These are phyloP conservation scores for Montipora capricornis DNA, from an alignment of 64 coral and sea anemone genomes.

Conservation along the genomic window DNA sequence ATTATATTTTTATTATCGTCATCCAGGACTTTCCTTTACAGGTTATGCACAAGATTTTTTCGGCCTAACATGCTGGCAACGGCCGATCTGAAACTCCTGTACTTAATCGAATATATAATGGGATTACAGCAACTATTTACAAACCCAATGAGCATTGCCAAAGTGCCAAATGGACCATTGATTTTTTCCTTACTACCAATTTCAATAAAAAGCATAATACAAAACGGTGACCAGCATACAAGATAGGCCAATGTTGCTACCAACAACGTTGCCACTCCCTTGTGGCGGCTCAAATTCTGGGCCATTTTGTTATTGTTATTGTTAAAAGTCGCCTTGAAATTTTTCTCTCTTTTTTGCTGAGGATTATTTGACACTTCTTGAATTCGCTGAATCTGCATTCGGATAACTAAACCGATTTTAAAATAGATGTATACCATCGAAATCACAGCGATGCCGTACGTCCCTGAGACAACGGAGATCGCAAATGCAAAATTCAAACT, in stretches of 20 bases:
- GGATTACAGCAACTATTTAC: constrained; percentile 82
- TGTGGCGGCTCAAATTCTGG: constrained; percentile 26
- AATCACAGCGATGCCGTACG: constrained; percentile 35
- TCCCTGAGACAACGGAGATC: constrained; percentile 57
- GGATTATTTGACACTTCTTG: not conserved
- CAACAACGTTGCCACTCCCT: constrained; percentile 65
- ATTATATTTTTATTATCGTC: too few species aligned
- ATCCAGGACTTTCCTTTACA: not conserved
- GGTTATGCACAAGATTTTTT: not conserved
- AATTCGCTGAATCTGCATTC: constrained; percentile 48
- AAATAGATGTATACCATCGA: constrained; percentile 74
- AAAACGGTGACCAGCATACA: constrained; percentile 84
- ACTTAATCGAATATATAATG: constrained; percentile 77
- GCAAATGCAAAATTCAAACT: too few species aligned
- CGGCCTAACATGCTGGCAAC: constrained; percentile 16
- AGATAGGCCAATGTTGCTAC: constrained; percentile 61
- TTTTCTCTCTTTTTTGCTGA: not conserved
- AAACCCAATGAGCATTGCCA: constrained; percentile 76
- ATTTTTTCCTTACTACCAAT: constrained; percentile 66
- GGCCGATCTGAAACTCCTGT: constrained; percentile 63
- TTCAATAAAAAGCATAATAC: constrained; percentile 81
- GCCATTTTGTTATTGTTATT: not conserved
- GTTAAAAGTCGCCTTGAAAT: not conserved
- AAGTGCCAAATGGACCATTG: not conserved
- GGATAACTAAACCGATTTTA: constrained; percentile 58